Conservation (phyloP, 2,797 vertebrate species). For the Odontamblyopus lacepedii region DNA sequence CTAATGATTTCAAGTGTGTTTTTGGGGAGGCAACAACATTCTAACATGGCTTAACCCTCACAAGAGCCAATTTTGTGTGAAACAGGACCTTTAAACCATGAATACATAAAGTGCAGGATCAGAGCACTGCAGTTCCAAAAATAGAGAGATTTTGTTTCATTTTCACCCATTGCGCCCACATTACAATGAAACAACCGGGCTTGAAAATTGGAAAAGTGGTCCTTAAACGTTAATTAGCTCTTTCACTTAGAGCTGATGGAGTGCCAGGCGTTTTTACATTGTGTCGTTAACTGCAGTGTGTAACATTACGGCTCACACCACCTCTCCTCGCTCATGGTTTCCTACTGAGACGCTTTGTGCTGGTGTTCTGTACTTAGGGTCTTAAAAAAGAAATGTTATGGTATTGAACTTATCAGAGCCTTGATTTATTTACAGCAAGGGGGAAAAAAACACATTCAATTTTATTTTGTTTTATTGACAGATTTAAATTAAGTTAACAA, state of each 20-base stretch:
- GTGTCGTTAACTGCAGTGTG: slow-evolving; percentile 16
- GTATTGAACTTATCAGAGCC: background rate
- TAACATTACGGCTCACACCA: background rate
- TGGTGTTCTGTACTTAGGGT: background rate
- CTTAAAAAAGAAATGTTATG: background rate
- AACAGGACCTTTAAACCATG: background rate
- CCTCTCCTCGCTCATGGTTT: background rate
- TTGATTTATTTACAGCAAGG: background rate
- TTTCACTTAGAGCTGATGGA: slow-evolving; percentile 20
- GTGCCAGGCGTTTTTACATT: slow-evolving; percentile 7
- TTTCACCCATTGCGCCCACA: slow-evolving; percentile 6
- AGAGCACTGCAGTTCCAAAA: background rate
- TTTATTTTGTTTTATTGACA: too few species aligned
- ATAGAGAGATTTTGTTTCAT: background rate
- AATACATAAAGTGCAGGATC: background rate
- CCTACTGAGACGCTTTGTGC: background rate
- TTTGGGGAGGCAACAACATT: too few species aligned
- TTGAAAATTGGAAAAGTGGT: slow-evolving; percentile 6
- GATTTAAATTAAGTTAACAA: too few species aligned
- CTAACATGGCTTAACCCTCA: too few species aligned
- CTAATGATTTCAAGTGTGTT: too few species aligned
- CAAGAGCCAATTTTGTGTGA: too few species aligned
- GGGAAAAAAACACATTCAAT: too few species aligned
- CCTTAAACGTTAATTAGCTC: slow-evolving; percentile 19
- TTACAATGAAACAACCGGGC: background rate